Evolutionary conservation across 2,797 vertebrate genomes (phyloP), one percentile per base, ranked within the genome.

Genomic region (Poliocrania exsul): DNA sequence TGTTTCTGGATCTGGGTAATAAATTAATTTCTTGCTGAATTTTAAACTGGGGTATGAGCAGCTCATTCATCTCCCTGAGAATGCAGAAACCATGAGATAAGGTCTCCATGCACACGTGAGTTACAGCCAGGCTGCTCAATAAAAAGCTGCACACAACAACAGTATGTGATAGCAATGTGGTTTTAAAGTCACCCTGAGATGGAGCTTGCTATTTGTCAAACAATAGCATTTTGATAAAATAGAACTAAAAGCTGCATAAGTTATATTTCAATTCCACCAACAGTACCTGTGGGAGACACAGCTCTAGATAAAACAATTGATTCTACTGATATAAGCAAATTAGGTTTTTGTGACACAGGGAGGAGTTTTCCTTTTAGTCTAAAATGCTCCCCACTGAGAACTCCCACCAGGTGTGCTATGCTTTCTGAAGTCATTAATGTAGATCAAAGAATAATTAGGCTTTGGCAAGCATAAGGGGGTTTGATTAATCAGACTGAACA

Each of bases 391-490:
- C 85, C 33, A 50, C 33, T 70, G 92, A 86, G 84, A 65, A 81
- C 95, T 96, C 93, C 95, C 90, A 94, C 90, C 93, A 97, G 96
- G 93, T 95, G 91, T 92, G 72, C 80, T 38, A 5, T 77, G 90
- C 88, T 96, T 95, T 93, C 95, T 86, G 81, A 96, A 97, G 92
- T 86, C 94, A 95, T 97, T 97, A 97, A 95, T 81, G 94, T 65
- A 95, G 92, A 95, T 96, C 93, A 96, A 94, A 94, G 92, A 95
- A 95, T 95, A 97, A 97, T 97, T 95, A 95, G 81, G 73, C 93
- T 95, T 92, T 95, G 92, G 93, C 95, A 96, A 94, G 94, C 71
- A 18, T 89, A 90, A 92, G 71, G 86, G 80, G 81, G 91, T 72
- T 92, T 95, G 95, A 96, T 95, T 96, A 96, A 97, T 95, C 92